Base-by-base conservation (phyloP, 1,140 invertebrate genomes). In the Drosophila burlai region DNA sequence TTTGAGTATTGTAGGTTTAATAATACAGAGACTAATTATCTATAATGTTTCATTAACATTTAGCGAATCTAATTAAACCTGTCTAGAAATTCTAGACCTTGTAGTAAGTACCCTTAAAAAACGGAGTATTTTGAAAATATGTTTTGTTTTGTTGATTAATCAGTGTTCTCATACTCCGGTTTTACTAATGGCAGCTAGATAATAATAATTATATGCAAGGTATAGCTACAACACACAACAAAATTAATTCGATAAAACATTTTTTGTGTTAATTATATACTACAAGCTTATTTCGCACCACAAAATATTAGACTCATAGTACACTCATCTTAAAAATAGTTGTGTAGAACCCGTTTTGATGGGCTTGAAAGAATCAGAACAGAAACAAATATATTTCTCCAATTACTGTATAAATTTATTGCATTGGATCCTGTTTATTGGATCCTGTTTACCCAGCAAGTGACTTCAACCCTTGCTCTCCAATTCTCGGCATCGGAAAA, bases 401-500 rank as follows among this genome's bases (percentile, higher is more conserved):
- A 36, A 66, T 34, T 34, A 42, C 11, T 34, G 15, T 1, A 13
- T 29, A 16, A 36, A 52, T 52, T 66, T 36, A 66, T 45, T 45
- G 8, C 2, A 8, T 36, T 18, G 24, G 24, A 24, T 24, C 24
- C 24, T 24, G 24, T 15, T 10, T 34, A 34, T 8, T n/a, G 7
- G 3, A 24, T 36, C 7, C 5, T n/a, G 18, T n/a, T 71, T n/a
- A 72, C 10, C 68, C 68, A 16, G 46, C 47, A n/a, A 66, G 16
- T n/a, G 66, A 72, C 16, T 59, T 72, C 9, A 72, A 26, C 16
- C 43, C 66, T n/a, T 42, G 42, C 4, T 3, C 11, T 21, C 68
- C 68, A 11, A 72, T n/a, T 58, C 68, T 8, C 13, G 34, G 47
- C 26, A 58, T 58, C 1, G 34, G 16, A 5, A 46, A 11, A 7